Percentiles rank a stretch among this genome's conserved stretches.
Evolutionary conservation across 2,888 invertebrate species (phyloP).

Genomic region (Xanthorhoe spadicearia): DNA sequence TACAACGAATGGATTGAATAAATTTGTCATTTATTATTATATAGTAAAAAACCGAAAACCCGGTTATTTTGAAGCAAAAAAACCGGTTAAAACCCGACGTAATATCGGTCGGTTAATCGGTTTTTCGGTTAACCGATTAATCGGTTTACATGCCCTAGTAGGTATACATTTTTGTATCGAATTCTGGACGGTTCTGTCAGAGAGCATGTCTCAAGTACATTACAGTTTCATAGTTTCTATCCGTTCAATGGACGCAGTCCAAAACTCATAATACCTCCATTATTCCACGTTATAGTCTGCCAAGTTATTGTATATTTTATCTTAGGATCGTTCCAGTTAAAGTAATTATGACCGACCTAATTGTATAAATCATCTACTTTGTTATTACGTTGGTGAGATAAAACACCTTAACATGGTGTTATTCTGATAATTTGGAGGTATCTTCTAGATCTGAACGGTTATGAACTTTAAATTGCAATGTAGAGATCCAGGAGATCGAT

Average conservation of each 20-base stretch:
- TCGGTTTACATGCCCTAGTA: no score
- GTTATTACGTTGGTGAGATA: slow-evolving; percentile 20
- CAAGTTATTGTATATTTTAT: slow-evolving; percentile 36
- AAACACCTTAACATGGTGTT: not conserved
- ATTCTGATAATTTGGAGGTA: not conserved
- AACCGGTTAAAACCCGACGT: no score
- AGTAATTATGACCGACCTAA: slow-evolving; percentile 40
- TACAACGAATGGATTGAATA: no score
- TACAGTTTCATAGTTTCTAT: not conserved
- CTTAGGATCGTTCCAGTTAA: slow-evolving; percentile 36
- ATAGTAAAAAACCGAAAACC: no score
- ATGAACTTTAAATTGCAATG: not conserved
- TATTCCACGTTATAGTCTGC: not conserved
- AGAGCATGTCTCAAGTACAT: not conserved
- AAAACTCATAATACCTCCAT: not conserved
- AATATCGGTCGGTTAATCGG: no score
- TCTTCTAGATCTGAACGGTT: not conserved
- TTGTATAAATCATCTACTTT: slow-evolving; percentile 37
- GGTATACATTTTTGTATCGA: no score
- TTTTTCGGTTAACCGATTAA: no score
- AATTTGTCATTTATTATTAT: no score
- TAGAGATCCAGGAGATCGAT: no score
- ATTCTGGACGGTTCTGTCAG: no score
- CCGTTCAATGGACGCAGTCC: not conserved
- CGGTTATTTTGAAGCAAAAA: no score